Evolutionary conservation across 1,140 invertebrate species (phyloP).

Genomic region (Babylonia areolata): DNA sequence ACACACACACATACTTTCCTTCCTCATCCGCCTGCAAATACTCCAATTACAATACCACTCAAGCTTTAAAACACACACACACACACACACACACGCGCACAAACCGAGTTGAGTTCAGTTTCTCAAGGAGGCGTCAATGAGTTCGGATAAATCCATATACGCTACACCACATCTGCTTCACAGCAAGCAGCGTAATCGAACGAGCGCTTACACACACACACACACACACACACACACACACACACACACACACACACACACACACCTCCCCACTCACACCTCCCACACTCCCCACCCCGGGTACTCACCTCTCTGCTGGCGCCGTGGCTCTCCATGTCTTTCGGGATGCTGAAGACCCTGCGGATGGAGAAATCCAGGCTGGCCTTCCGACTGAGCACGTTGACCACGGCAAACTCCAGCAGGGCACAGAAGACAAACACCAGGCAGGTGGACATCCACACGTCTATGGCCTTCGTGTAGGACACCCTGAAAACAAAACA

Average conservation of each 20-base stretch:
- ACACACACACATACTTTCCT: no score
- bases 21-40: no score
- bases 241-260: slow-evolving; percentile 4
- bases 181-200: background rate
- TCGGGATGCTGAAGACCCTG: slow-evolving; percentile 58
- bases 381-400: slow-evolving; percentile 33
- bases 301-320: slow-evolving; percentile 34
- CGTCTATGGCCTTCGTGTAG: slow-evolving; percentile 85
- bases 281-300: background rate
- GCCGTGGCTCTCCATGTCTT: slow-evolving; percentile 36
- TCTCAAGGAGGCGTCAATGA: no score
- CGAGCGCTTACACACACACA: background rate
- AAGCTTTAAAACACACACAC: no score
- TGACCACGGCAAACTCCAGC: slow-evolving; percentile 88
- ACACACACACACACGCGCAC: no score
- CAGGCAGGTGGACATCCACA: slow-evolving; percentile 92
- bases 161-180: no score
- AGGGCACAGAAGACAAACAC: slow-evolving; percentile 89
- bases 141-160: no score
- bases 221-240: slow-evolving; percentile 12
- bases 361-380: slow-evolving; percentile 52
- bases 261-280: background rate
- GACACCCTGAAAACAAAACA: slow-evolving; percentile 79
- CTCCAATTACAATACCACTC: no score
- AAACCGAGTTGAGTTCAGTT: no score